phyloP scores from a whole-genome alignment of 2,113 vertebrate genomes.

The Girardinichthys multiradiatus region DNA sequence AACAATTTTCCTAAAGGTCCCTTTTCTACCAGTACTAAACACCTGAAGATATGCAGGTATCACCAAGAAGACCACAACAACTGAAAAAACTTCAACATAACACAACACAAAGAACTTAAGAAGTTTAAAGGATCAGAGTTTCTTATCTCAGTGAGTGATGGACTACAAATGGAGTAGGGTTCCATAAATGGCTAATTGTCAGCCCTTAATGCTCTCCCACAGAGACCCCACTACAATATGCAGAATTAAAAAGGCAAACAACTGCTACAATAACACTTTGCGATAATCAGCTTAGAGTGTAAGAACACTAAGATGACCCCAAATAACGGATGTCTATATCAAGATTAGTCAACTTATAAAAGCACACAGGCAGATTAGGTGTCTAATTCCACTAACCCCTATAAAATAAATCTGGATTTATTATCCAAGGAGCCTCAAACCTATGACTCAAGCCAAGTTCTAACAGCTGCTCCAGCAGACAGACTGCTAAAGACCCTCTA shows the following conservation, averaged over 20 bases:
- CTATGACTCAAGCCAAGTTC: conserved; percentile 78
- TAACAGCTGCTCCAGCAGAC: conserved; percentile 74
- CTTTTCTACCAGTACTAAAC: neutral
- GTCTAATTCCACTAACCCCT: conserved; percentile 86
- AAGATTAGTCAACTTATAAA: conserved; percentile 84
- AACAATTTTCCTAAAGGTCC: neutral
- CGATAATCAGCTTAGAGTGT: conserved; percentile 74
- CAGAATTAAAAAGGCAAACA: conserved; percentile 60
- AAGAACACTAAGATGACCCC: conserved; percentile 73
- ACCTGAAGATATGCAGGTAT: neutral
- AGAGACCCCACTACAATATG: conserved; percentile 42
- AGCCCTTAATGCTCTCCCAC: conserved; percentile 57
- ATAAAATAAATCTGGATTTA: conserved; percentile 88
- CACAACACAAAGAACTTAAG: conserved; percentile 49
- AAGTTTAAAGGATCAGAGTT: conserved; percentile 61
- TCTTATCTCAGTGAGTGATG: conserved; percentile 54
- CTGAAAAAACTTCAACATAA: conserved; percentile 10
- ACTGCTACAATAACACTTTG: conserved; percentile 70
- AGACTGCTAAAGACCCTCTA: conserved; percentile 68
- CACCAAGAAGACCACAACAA: conserved; percentile 6
- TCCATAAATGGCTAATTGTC: conserved; percentile 62
- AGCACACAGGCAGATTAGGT: conserved; percentile 88
- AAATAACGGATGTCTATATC: conserved; percentile 79
- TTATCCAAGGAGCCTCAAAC: conserved; percentile 73
- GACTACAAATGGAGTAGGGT: conserved; percentile 28